A percentile compares a stretch with the other conserved stretches of the same genome.
Evolutionary conservation across 2,113 vertebrate genomes (phyloP).

Genomic region (Bubalus kerabau): DNA sequence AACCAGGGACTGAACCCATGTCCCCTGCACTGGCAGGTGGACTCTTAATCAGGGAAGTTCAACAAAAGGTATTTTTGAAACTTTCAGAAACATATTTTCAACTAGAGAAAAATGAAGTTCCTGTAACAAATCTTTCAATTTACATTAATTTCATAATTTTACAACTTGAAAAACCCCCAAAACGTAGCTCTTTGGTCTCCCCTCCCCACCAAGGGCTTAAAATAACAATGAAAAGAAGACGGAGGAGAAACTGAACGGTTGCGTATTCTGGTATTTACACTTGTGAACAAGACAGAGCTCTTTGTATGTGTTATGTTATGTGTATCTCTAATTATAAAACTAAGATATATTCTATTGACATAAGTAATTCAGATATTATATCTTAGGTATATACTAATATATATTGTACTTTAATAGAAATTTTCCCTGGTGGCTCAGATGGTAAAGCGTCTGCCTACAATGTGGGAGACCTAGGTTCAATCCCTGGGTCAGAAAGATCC

Average conservation of each 20-base stretch:
- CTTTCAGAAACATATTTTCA: background rate
- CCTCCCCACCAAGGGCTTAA: background rate
- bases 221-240: background rate
- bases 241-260: background rate
- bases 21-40: background rate
- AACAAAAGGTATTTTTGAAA: background rate
- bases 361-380: background rate
- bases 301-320: background rate
- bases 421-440: background rate
- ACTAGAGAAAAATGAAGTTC: background rate
- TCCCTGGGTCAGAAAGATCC: background rate
- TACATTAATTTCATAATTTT: background rate
- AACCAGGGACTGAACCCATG: background rate
- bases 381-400: background rate
- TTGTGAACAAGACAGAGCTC: background rate
- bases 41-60: background rate
- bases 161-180: background rate
- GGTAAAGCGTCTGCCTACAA: background rate
- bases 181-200: background rate
- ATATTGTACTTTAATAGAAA: background rate
- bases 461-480: background rate
- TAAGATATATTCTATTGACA: background rate
- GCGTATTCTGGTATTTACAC: background rate
- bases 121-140: background rate
- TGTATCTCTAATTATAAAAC: background rate